A percentile compares a stretch with the other conserved stretches of the same genome.
phyloP scores from a whole-genome alignment of 2,113 vertebrate genomes.

The Prinia subflava region DNA sequence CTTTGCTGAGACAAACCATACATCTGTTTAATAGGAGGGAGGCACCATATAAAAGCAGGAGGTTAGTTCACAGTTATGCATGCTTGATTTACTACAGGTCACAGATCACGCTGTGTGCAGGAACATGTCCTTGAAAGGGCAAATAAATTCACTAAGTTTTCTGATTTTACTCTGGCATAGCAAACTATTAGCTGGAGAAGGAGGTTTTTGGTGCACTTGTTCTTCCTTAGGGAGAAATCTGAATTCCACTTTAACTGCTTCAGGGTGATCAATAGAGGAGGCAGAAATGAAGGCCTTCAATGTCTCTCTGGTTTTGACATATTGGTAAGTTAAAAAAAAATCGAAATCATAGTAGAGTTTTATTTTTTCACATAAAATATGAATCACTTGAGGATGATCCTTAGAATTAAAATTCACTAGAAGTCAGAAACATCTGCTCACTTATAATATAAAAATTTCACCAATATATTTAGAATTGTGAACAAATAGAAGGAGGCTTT shows the following conservation, averaged over 20 bases:
- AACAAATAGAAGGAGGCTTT: neutral
- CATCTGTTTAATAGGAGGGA: neutral
- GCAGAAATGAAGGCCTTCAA: neutral
- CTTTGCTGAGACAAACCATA: neutral
- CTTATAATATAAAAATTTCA: neutral
- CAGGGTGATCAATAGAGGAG: neutral
- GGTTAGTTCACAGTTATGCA: neutral
- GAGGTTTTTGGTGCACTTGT: neutral
- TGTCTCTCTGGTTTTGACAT: neutral
- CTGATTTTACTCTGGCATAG: neutral
- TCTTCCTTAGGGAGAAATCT: neutral
- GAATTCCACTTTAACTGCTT: neutral
- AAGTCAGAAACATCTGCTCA: neutral
- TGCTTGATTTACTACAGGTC: constrained; percentile 7
- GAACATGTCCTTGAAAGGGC: neutral
- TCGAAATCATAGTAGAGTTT: neutral
- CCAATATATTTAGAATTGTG: neutral
- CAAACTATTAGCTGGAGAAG: neutral
- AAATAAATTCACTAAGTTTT: constrained; percentile 17
- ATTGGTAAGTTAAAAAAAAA: neutral
- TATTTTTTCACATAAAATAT: neutral
- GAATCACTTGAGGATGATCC: neutral
- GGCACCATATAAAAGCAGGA: neutral
- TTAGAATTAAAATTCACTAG: neutral
- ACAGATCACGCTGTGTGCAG: neutral